Evolutionary conservation across 2,797 vertebrate genomes (phyloP).

Genomic region (Acanthornis magna): DNA sequence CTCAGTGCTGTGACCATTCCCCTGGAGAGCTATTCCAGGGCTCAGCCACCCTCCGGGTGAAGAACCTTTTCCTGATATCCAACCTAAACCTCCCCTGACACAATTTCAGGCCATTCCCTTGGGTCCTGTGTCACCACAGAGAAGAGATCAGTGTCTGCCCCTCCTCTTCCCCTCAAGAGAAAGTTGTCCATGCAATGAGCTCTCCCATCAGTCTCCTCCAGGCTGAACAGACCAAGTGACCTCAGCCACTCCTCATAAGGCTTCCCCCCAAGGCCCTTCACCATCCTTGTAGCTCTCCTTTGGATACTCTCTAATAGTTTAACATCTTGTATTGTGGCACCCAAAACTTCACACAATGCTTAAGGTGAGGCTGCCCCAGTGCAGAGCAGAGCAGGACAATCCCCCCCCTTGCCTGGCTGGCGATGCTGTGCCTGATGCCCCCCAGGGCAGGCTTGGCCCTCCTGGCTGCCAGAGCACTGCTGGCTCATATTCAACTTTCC

Average conservation of each 20-base stretch:
- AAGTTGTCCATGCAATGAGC: no score
- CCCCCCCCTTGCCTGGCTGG: fast-evolving
- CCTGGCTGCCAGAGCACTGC: background rate
- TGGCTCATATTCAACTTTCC: fast-evolving
- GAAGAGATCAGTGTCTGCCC: no score
- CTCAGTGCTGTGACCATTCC: fast-evolving
- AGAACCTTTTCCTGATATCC: background rate
- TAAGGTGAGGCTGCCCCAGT: fast-evolving
- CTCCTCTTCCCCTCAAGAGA: background rate
- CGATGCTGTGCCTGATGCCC: fast-evolving
- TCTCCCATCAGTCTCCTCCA: background rate
- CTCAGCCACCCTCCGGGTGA: background rate
- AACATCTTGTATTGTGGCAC: no score
- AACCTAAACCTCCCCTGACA: background rate
- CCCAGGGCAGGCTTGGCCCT: fast-evolving
- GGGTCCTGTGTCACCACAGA: background rate
- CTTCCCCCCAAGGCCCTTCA: background rate
- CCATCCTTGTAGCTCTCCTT: background rate
- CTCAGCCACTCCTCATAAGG: background rate
- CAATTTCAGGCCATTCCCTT: background rate
- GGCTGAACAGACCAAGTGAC: background rate
- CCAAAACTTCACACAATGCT: background rate
- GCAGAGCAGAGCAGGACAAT: background rate
- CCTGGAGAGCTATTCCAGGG: background rate
- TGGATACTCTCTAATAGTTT: fast-evolving